These are phyloP conservation scores for Zelleria hepariella DNA, from an alignment of 2,888 invertebrate genomes.

Conservation along the genomic window DNA sequence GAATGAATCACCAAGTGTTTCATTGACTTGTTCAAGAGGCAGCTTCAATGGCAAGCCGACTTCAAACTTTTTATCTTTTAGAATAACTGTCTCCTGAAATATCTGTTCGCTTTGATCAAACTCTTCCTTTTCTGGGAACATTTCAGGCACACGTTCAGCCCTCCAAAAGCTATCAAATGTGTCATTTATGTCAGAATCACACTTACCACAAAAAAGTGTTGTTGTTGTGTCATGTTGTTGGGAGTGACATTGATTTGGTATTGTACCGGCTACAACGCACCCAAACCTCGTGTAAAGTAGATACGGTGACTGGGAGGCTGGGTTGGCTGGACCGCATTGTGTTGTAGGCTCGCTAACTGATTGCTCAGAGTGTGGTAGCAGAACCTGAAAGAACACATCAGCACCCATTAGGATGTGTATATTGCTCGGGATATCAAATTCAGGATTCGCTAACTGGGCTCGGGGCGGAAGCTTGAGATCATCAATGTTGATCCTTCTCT, in stretches of 20 bases:
- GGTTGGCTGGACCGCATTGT: background rate
- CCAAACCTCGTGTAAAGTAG: conserved; percentile 12
- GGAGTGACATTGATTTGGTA: background rate
- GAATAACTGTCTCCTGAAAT: no score
- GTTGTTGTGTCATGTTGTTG: background rate
- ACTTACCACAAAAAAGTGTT: background rate
- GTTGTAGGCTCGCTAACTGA: background rate
- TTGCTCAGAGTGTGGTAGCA: no score
- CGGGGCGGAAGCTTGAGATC: conserved; percentile 7
- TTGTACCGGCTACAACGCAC: conserved; percentile 8
- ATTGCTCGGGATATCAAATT: conserved; percentile 10
- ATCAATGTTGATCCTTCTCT: no score
- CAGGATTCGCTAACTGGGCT: conserved; percentile 11
- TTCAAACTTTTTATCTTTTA: no score
- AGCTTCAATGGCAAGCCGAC: no score
- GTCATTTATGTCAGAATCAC: conserved; percentile 6
- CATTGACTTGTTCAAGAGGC: no score
- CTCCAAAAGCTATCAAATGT: no score
- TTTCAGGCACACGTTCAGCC: no score
- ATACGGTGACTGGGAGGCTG: no score
- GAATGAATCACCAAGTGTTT: no score
- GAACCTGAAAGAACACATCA: conserved; percentile 16
- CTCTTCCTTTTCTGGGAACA: no score
- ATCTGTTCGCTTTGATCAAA: no score
- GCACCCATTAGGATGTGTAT: conserved; percentile 13